These are phyloP conservation scores for Aramus guarauna DNA, from an alignment of 2,113 vertebrate species.

Conservation along the genomic window DNA sequence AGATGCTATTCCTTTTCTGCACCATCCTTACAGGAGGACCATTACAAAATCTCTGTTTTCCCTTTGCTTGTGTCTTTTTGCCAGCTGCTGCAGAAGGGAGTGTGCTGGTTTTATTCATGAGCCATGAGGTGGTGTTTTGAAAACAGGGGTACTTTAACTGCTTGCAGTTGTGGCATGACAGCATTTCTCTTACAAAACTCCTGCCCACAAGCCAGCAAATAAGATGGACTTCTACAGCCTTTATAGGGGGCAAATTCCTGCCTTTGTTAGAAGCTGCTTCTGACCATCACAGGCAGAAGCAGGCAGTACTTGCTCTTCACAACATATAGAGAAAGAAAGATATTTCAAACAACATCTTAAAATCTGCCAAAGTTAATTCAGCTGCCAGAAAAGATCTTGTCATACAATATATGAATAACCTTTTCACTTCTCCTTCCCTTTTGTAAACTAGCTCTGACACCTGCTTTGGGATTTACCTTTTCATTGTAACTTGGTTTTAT, in stretches of 20 bases:
- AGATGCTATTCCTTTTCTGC: not conserved
- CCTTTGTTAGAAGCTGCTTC: not conserved
- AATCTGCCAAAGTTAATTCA: conserved; percentile 11
- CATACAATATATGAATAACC: not conserved
- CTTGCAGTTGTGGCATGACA: not conserved
- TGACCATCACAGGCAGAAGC: not conserved
- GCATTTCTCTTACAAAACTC: not conserved
- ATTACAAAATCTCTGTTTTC: not conserved
- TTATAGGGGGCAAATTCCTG: not conserved
- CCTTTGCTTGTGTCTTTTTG: not conserved
- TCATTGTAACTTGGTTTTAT: conserved; percentile 15
- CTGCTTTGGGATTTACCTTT: conserved; percentile 50
- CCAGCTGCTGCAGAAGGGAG: not conserved
- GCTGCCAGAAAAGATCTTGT: conserved; percentile 1
- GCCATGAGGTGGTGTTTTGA: not conserved
- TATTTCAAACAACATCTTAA: not conserved
- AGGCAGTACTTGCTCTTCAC: not conserved
- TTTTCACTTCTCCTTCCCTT: conserved; percentile 20
- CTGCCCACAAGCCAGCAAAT: not conserved
- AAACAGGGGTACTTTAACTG: not conserved
- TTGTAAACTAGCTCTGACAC: conserved; percentile 25
- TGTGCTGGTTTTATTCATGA: rapidly evolving
- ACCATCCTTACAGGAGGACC: not conserved
- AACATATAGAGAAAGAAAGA: not conserved
- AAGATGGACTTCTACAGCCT: not conserved